phyloP scores from a whole-genome alignment of 2,113 vertebrate genomes.

The Cebidichthys violaceus region DNA sequence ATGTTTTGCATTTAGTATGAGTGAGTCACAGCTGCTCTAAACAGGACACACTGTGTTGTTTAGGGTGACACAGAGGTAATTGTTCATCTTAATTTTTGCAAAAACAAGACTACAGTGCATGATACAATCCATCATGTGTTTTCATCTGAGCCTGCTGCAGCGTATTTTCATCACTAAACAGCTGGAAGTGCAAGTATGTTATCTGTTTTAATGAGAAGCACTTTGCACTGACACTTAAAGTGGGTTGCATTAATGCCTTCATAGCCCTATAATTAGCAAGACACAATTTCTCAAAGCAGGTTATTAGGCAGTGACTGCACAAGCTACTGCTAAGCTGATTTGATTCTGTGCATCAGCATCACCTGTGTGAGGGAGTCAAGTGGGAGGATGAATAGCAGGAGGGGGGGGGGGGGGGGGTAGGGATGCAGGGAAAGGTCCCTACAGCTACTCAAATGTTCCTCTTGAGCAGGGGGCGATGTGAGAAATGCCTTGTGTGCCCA shows the following conservation, averaged over 20 bases:
- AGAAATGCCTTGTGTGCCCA: slow-evolving; percentile 10
- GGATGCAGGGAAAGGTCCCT: not conserved
- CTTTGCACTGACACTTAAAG: slow-evolving; percentile 39
- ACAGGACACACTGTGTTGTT: slow-evolving; percentile 13
- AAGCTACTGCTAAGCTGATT: slow-evolving; percentile 35
- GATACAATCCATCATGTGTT: not conserved
- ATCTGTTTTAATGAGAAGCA: slow-evolving; percentile 37
- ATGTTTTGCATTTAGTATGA: slow-evolving; percentile 18
- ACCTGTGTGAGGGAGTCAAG: slow-evolving; percentile 32
- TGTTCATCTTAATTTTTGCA: slow-evolving; percentile 28
- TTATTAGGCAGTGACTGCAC: slow-evolving; percentile 20
- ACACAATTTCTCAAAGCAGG: slow-evolving; percentile 36
- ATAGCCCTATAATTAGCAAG: slow-evolving; percentile 44
- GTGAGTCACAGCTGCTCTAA: slow-evolving; percentile 28
- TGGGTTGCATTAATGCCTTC: slow-evolving; percentile 42
- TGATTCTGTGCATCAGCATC: slow-evolving; percentile 49
- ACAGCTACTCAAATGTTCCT: slow-evolving; percentile 29
- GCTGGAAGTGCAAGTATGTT: not conserved
- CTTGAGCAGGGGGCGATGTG: slow-evolving; percentile 21
- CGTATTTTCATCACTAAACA: slow-evolving; percentile 26
- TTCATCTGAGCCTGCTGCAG: not conserved
- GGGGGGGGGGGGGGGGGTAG: not conserved
- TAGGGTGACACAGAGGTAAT: slow-evolving; percentile 8
- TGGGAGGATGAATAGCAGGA: not conserved
- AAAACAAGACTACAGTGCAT: not conserved